Evolutionary conservation across 2,888 invertebrate species (phyloP).

Genomic region (Platerodrilus igneus): DNA sequence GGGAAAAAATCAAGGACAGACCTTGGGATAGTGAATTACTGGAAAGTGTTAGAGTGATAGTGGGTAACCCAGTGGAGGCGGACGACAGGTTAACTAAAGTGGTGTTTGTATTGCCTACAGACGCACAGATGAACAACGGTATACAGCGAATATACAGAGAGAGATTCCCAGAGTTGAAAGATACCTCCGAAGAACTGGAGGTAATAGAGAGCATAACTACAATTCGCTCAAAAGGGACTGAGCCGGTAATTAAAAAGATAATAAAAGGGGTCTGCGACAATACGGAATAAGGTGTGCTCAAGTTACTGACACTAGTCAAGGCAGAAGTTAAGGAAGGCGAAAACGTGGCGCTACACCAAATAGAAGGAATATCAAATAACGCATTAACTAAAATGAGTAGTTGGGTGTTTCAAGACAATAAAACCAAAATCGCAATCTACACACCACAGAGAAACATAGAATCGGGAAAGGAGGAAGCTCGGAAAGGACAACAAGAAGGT

Average conservation of each 20-base stretch:
- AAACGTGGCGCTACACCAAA: neutral
- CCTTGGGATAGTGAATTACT: too few relatives aligned
- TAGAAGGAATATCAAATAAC: neutral
- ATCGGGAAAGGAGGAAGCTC: too few relatives aligned
- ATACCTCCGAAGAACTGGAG: too few relatives aligned
- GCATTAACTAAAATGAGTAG: neutral
- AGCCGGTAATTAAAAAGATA: neutral
- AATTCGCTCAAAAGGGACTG: neutral
- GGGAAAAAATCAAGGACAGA: too few relatives aligned
- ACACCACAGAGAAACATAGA: neutral
- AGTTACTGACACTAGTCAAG: neutral
- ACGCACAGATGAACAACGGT: neutral
- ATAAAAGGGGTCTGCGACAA: neutral
- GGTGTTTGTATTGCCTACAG: neutral
- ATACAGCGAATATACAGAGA: neutral
- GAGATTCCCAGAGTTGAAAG: neutral
- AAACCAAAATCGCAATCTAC: neutral
- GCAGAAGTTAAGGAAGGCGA: neutral
- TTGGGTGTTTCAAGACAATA: neutral
- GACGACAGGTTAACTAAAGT: neutral
- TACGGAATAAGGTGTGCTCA: neutral
- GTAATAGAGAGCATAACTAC: conserved; percentile 1
- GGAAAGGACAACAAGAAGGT: too few relatives aligned
- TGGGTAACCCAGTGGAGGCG: neutral
- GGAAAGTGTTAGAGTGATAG: neutral